phyloP scores from a whole-genome alignment of 2,888 invertebrate species.

The Phaedon cochleariae region DNA sequence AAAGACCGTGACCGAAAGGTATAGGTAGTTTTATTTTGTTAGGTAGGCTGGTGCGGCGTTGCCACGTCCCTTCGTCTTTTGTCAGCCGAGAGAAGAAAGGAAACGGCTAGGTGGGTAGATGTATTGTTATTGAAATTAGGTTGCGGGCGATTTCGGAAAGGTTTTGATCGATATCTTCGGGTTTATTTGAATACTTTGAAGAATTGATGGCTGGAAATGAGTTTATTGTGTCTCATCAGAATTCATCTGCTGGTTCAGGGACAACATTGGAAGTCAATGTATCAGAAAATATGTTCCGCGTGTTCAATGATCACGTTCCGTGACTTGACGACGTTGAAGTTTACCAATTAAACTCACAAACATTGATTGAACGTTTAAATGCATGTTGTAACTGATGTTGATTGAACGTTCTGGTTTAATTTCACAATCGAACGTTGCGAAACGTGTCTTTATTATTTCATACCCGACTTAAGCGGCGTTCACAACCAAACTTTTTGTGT shows the following conservation, averaged over 20 bases:
- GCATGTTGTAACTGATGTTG: too few relatives aligned
- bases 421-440: too few relatives aligned
- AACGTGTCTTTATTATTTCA: too few relatives aligned
- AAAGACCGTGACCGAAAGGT: constrained; percentile 16
- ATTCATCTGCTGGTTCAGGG: neutral
- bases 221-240: neutral
- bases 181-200: neutral
- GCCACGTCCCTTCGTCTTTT: neutral
- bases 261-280: too few relatives aligned
- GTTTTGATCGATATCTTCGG: neutral
- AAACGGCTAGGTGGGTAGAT: neutral
- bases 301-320: too few relatives aligned
- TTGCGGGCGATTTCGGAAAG: neutral
- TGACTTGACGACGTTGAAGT: too few relatives aligned
- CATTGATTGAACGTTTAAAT: too few relatives aligned
- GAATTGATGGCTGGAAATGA: neutral
- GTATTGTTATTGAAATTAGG: neutral
- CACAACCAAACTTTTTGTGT: too few relatives aligned
- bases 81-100: neutral
- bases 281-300: too few relatives aligned
- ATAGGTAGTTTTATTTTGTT: constrained; percentile 27
- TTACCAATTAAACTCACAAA: too few relatives aligned
- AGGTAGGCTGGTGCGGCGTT: neutral
- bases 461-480: too few relatives aligned
- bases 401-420: too few relatives aligned